Percentiles rank a stretch among this genome's conserved stretches.
phyloP scores from a whole-genome alignment of 2,113 vertebrate genomes.

The Heteronetta atricapilla region DNA sequence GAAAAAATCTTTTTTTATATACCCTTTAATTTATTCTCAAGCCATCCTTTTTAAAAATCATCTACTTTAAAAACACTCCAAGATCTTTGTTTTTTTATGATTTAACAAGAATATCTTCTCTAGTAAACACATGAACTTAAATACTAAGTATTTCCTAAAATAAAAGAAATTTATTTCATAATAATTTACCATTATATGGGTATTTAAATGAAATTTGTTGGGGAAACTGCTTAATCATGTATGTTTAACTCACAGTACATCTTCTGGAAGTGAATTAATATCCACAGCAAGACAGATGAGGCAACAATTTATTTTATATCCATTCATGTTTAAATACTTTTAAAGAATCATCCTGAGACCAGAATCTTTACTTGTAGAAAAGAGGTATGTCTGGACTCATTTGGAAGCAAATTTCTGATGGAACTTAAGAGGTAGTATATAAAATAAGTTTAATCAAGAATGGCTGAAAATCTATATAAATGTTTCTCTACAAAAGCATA shows the following conservation, averaged over 20 bases:
- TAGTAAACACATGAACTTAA: neutral
- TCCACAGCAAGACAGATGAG: neutral
- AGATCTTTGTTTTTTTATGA: neutral
- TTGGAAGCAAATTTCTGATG: neutral
- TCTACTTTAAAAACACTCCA: neutral
- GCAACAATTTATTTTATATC: neutral
- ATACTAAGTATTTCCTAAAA: neutral
- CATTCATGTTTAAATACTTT: slow-evolving; percentile 5
- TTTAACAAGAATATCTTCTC: neutral
- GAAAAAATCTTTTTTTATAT: neutral
- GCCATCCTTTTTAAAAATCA: neutral
- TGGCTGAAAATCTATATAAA: neutral
- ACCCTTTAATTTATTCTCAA: neutral
- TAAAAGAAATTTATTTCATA: neutral
- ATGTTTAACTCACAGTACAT: neutral
- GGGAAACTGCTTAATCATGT: neutral
- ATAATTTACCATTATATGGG: neutral
- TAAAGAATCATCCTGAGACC: neutral
- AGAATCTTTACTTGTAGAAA: neutral
- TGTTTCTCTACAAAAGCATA: neutral
- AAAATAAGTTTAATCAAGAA: neutral
- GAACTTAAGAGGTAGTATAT: neutral
- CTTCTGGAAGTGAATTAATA: neutral
- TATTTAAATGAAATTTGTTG: neutral
- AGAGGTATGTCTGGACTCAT: neutral